Base-by-base conservation (phyloP, 2,888 invertebrate genomes). In the Amorpha juglandis region DNA sequence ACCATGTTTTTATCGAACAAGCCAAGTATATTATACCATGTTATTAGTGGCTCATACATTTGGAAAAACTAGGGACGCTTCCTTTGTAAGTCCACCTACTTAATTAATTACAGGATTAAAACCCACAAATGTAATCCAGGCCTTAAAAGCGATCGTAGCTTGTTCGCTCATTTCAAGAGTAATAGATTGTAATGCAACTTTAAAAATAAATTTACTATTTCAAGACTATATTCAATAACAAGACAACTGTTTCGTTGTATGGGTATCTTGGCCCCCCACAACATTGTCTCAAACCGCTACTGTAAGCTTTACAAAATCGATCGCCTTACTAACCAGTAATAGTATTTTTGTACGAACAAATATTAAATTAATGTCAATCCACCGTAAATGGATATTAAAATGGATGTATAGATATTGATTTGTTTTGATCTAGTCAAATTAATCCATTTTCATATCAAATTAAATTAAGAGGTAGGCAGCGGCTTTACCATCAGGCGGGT, bases 391-490 rank as follows among this genome's bases (percentile, higher is more conserved):
- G 12, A 53, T 33, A 64, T 64, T 7, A 19, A 38, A 33, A 45
- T 47, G 33, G 19, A 45, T 50, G 16, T 16, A 21, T n/a, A 42
- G 63, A 47, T 47, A 48, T 21, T 38, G 21, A 38, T 55, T 63
- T 71, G 67, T 65, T 21, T 75, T 68, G 69, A 47, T 78, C 78
- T 78, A 78, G 78, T 78, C 78, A 78, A 76, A 73, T 71, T 71
- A 62, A 63, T 63, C 33, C 62, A 33, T 51, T 38, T 47, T 11
- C 62, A 27, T 62, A 62, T 47, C 12, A 62, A 62, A 27, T 27
- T 27, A 12, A 42, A n/a, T n/a, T n/a, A n/a, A n/a, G n/a, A n/a
- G n/a, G n/a, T n/a, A n/a, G n/a, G n/a, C n/a, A n/a, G n/a, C n/a
- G n/a, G n/a, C n/a, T n/a, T n/a, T n/a, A n/a, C n/a, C n/a, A n/a